phyloP scores from a whole-genome alignment of 2,888 invertebrate species.

The Andrena haemorrhoa region DNA sequence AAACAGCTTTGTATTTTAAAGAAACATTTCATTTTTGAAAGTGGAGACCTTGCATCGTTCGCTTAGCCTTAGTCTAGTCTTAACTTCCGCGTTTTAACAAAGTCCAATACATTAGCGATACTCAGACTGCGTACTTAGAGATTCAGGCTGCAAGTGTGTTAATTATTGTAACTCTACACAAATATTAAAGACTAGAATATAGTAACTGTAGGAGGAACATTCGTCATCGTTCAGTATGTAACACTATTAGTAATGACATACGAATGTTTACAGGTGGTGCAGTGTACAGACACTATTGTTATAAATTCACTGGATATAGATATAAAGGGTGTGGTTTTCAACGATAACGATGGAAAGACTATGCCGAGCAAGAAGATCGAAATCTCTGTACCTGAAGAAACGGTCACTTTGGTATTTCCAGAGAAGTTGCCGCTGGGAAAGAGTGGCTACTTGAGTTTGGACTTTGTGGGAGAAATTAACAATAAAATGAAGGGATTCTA shows the following conservation, averaged over 20 bases:
- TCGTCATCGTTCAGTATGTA: background rate
- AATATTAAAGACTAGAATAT: background rate
- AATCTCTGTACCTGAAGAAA: slow-evolving; percentile 88
- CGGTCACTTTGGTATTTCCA: slow-evolving; percentile 89
- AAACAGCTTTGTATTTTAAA: no score
- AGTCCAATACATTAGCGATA: no score
- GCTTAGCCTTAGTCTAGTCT: no score
- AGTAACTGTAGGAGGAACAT: slow-evolving; percentile 11
- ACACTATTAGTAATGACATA: background rate
- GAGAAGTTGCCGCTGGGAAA: slow-evolving; percentile 87
- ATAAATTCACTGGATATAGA: slow-evolving; percentile 92
- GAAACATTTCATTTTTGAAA: no score
- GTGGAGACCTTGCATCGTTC: no score
- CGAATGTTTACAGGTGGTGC: slow-evolving; percentile 86
- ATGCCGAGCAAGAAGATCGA: slow-evolving; percentile 81
- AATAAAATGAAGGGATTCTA: slow-evolving; percentile 98
- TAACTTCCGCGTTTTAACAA: no score
- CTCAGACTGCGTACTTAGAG: no score
- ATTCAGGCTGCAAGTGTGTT: no score
- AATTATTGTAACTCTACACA: no score
- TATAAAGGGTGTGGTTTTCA: slow-evolving; percentile 88
- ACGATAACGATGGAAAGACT: slow-evolving; percentile 85
- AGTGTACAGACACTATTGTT: slow-evolving; percentile 89
- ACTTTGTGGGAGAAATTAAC: slow-evolving; percentile 94
- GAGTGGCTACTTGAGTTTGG: slow-evolving; percentile 87